Evolutionary conservation across 2,888 invertebrate genomes (phyloP), one percentile per base, ranked within the genome.

Genomic region (Chelonus formosanus): DNA sequence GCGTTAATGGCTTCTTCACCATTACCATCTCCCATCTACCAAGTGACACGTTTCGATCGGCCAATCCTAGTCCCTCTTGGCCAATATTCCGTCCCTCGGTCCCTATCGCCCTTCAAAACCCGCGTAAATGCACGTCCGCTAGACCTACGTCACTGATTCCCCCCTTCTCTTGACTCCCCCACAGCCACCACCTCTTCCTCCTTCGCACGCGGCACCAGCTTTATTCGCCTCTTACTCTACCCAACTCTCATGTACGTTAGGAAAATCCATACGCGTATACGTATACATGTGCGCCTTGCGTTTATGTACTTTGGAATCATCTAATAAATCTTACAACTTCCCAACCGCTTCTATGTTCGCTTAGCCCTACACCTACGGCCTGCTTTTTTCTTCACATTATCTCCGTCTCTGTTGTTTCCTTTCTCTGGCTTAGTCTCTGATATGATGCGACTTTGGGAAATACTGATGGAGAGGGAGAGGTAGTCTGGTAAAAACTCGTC

Each of bases 61-160:
- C 70, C 69, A 69, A 71, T 71, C 64, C 67, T 5, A 40, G 40
- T 56, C 55, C 55, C 44, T 20, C 20, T 45, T 45, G 50, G 67
- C 70, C 69, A 70, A 70, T 70, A 70, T 67, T 65, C 57, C 64
- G 60, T 60, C 60, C 64, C 65, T 65, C 53, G 58, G 52, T 61
- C 53, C 64, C 65, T 57, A 36, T 61, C 58, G 62, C 59, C 63
- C 58, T 40, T 56, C 56, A 47, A 47, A 59, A 43, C 61, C 53
- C 50, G 36, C 31, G 10, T 56, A 52, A 63, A 58, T 56, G 63
- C 62, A 65, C 55, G 59, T 63, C 44, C 56, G 54, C 57, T 53
- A 56, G 59, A 48, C 64, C 44, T 44, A 32, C 35, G 55, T 32
- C 44, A 31, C 35, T 55, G 40, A 20, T 20, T 20, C 47, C 60